Evolutionary conservation across 1,140 invertebrate genomes (phyloP).

Genomic region (Sitobion miscanthi): DNA sequence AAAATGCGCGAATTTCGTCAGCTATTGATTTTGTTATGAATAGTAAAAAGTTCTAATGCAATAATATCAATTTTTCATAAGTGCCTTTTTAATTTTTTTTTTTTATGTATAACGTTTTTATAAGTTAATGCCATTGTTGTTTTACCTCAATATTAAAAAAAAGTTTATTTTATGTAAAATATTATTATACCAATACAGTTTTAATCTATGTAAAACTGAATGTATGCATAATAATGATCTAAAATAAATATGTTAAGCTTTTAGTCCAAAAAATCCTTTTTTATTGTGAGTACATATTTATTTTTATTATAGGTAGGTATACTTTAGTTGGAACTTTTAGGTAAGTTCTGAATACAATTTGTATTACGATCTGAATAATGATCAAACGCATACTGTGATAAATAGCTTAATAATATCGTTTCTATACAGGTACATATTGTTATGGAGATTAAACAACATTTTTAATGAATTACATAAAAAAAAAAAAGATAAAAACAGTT

Average conservation of each 20-base stretch:
- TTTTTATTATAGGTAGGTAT: background rate
- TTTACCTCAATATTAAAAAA: background rate
- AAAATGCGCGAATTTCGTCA: no score
- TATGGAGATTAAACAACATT: background rate
- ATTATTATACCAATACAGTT: background rate
- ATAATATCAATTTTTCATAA: background rate
- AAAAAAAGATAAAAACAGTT: background rate
- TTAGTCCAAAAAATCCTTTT: background rate
- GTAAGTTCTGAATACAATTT: background rate
- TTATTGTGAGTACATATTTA: background rate
- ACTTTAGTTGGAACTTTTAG: background rate
- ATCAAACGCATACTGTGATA: background rate
- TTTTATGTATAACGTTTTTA: background rate
- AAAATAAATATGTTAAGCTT: background rate
- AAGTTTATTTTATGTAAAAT: background rate
- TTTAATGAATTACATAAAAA: background rate
- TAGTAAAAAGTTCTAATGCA: no score
- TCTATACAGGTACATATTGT: background rate
- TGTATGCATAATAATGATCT: background rate
- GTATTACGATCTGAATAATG: background rate
- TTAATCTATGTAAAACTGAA: background rate
- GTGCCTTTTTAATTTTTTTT: background rate
- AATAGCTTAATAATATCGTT: background rate
- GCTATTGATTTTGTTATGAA: no score
- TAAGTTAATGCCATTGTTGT: background rate